Conservation (phyloP, 2,113 vertebrate genomes). For the Hypocryptadius cinnamomeus region DNA sequence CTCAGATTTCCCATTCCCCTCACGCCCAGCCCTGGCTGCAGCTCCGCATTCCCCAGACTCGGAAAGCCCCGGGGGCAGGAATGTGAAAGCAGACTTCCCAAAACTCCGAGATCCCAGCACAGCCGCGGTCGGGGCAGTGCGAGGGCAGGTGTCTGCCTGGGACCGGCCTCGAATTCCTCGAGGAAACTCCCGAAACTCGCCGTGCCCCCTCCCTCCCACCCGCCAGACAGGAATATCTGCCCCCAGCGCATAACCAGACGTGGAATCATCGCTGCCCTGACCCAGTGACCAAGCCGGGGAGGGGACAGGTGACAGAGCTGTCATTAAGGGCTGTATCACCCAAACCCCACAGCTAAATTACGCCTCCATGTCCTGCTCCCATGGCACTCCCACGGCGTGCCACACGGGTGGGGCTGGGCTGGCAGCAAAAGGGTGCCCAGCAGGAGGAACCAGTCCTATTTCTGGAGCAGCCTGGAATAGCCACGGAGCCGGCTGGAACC, state of each 20-base stretch:
- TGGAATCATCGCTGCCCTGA: background rate
- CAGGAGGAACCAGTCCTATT: background rate
- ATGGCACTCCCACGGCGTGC: background rate
- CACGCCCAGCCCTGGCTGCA: background rate
- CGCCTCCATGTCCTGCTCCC: fast-evolving
- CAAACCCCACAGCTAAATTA: background rate
- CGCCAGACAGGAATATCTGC: fast-evolving
- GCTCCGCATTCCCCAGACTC: background rate
- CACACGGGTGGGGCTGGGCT: background rate
- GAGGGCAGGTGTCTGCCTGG: background rate
- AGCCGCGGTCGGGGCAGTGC: background rate
- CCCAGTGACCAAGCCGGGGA: background rate
- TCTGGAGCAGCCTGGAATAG: constrained; percentile 3
- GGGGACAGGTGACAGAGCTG: background rate
- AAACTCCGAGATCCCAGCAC: background rate
- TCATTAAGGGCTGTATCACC: background rate
- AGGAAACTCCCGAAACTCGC: background rate
- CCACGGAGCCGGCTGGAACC: background rate
- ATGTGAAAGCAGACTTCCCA: background rate
- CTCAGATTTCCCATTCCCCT: background rate
- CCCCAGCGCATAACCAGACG: fast-evolving
- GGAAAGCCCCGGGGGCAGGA: background rate
- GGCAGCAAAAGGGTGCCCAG: background rate
- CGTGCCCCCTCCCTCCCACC: background rate
- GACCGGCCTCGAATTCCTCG: fast-evolving